A percentile compares a stretch with the other conserved stretches of the same genome.
phyloP scores from a whole-genome alignment of 1,140 invertebrate species.

The Oppia nitens region DNA sequence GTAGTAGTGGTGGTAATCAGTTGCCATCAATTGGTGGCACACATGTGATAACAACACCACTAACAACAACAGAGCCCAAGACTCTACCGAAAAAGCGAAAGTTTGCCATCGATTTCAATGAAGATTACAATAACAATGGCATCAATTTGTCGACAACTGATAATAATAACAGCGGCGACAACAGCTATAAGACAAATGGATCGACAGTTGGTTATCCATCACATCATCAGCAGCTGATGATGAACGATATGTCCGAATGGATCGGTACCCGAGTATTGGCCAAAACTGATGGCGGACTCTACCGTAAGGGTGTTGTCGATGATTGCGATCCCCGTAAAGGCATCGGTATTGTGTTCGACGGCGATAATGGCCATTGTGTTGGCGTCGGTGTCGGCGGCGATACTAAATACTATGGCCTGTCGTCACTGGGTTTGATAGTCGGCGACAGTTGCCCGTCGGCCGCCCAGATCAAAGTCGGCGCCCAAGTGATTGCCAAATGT shows the following conservation, averaged over 20 bases:
- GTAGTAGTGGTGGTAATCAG: no score
- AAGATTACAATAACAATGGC: background rate
- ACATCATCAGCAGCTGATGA: background rate
- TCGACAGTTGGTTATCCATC: no score
- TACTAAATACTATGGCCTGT: background rate
- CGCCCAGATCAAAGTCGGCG: background rate
- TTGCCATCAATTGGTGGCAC: no score
- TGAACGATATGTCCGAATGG: constrained; percentile 11
- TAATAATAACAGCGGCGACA: background rate
- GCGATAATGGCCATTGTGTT: background rate
- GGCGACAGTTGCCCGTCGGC: background rate
- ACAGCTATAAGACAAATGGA: background rate
- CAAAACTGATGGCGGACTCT: background rate
- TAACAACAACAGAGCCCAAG: background rate
- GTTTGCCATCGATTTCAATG: background rate
- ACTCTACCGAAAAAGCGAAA: background rate
- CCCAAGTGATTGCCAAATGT: background rate
- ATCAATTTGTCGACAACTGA: background rate
- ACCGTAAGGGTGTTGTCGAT: constrained; percentile 6
- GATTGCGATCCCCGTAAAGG: background rate
- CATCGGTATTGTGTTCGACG: constrained; percentile 6
- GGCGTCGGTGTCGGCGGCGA: background rate
- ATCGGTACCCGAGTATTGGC: constrained; percentile 2
- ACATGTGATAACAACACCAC: background rate
- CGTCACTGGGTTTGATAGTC: background rate